phyloP scores from a whole-genome alignment of 2,113 vertebrate genomes.

The Sporophila hypoxantha region DNA sequence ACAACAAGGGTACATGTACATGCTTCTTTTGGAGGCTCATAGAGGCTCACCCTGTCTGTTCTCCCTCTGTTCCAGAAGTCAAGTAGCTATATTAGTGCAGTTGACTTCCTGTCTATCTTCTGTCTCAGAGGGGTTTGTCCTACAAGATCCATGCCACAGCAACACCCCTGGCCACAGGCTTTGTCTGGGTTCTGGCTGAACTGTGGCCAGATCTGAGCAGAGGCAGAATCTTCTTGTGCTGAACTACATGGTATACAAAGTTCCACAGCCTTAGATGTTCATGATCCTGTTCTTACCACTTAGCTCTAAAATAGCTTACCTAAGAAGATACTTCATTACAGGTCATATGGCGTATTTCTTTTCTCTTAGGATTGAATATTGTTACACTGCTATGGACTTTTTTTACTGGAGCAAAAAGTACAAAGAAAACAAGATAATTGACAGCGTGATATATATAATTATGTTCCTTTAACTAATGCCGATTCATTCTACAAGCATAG shows the following conservation, averaged over 20 bases:
- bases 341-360: not conserved
- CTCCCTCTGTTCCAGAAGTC: not conserved
- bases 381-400: not conserved
- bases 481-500: not conserved
- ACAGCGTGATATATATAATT: not conserved
- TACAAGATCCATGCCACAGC: not conserved
- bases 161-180: not conserved
- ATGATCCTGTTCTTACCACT: not conserved
- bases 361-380: not conserved
- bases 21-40: not conserved
- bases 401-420: not conserved
- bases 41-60: not conserved
- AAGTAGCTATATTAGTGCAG: not conserved
- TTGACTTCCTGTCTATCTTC: not conserved
- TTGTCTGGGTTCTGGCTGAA: not conserved
- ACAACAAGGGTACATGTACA: not conserved
- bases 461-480: not conserved
- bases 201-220: not conserved
- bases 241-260: not conserved
- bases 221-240: not conserved
- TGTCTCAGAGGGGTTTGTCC: not conserved
- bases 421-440: not conserved
- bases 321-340: not conserved
- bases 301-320: not conserved
- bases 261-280: not conserved